These are phyloP conservation scores for Melanostigma gelatinosum DNA, from an alignment of 2,113 vertebrate species.

Conservation along the genomic window DNA sequence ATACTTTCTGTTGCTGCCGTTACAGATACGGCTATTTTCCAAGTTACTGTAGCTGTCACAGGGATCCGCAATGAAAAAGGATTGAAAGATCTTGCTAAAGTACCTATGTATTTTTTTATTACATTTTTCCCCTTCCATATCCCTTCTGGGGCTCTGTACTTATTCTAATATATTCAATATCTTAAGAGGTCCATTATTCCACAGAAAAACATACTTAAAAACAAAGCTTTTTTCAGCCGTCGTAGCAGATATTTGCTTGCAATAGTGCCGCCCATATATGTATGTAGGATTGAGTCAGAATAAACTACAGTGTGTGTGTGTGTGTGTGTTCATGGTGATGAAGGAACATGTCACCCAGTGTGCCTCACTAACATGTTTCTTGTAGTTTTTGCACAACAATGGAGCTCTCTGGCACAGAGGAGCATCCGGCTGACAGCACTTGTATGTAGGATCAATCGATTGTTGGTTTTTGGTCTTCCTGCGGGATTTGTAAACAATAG, in stretches of 20 bases:
- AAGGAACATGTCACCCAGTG: neutral
- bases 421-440: neutral
- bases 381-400: neutral
- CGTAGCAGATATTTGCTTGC: neutral
- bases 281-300: neutral
- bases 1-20: too few relatives aligned
- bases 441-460: neutral
- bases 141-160: neutral
- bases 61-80: neutral
- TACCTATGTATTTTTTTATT: neutral
- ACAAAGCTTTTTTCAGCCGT: neutral
- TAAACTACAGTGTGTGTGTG: neutral
- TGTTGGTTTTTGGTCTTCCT: neutral
- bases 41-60: neutral
- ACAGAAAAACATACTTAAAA: neutral
- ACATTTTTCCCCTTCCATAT: neutral
- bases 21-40: too few relatives aligned
- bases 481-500: neutral
- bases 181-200: neutral
- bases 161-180: neutral
- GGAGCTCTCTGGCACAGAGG: neutral
- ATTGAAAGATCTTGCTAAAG: neutral
- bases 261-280: neutral
- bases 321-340: slow-evolving; percentile 6
- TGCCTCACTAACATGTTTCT: neutral